These are phyloP conservation scores for Heteropelma amictum DNA, from an alignment of 2,888 invertebrate genomes.

Conservation along the genomic window DNA sequence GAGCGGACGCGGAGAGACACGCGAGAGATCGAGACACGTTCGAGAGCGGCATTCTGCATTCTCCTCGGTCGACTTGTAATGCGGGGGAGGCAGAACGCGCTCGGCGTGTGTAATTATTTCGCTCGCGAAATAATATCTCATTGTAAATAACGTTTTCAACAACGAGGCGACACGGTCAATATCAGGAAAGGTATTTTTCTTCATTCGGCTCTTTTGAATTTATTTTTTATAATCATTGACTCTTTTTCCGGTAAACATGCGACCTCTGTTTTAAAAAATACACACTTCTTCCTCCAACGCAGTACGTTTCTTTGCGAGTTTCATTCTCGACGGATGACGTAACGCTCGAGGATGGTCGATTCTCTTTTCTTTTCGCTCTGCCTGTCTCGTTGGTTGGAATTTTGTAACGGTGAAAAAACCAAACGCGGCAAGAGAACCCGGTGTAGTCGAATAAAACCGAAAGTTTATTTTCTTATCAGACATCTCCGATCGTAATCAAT, in stretches of 20 bases:
- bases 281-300: too few species aligned
- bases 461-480: not conserved
- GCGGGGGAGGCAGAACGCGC: too few species aligned
- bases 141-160: constrained; percentile 10
- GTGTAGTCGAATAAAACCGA: not conserved
- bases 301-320: too few species aligned
- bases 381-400: constrained; percentile 6
- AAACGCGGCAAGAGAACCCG: not conserved
- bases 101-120: too few species aligned
- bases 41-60: not conserved
- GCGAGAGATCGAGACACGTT: constrained; percentile 7
- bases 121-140: not conserved
- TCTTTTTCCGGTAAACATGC: too few species aligned
- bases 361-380: not conserved
- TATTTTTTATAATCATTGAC: constrained; percentile 31
- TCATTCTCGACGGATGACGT: not conserved
- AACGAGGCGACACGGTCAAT: not conserved
- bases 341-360: not conserved
- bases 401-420: constrained; percentile 5
- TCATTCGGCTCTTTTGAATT: not conserved
- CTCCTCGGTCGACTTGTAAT: too few species aligned
- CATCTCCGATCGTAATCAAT: too few species aligned
- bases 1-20: constrained; percentile 7
- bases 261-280: too few species aligned
- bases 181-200: not conserved